Base-by-base conservation (phyloP, 2,113 vertebrate genomes). In the Semnornis frantzii region DNA sequence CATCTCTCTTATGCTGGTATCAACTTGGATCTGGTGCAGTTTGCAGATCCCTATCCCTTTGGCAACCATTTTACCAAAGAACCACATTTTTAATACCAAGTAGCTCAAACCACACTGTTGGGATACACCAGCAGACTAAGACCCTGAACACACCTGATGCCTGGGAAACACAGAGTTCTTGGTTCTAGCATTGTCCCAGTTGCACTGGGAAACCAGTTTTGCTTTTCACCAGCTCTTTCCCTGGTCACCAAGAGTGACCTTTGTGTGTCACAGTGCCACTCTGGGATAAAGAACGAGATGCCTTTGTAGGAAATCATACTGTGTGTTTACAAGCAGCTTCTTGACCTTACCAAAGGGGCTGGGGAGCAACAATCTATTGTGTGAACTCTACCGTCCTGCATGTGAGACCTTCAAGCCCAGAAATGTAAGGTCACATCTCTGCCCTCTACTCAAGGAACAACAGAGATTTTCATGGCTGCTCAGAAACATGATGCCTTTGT, bases 291-390 rank as follows among this genome's bases (percentile, higher is more conserved):
- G 87, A 85, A 85, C 0, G 3, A 91, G 87, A 80, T 74, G 79
- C 39, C 85, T 87, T 93, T 91, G 80, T 58, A 89, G 91, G 85
- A 96, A 82, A 91, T 74, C 48, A 31, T 74, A 46, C 74, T 80
- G 39, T 54, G 71, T 95, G 60, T 93, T 85, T 91, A 92, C 94
- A 92, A 92, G 89, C 81, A 96, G 85, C 85, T 95, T 91, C 79
- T 89, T 96, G 96, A 96, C 93, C 93, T 89, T 86, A 91, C 54
- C 76, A 85, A 85, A 82, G 55, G n/a, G 70, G 54, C 12, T 69
- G 44, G 23, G 62, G 30, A 92, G 27, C 69, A 65, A 76, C 37
- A 87, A 80, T 58, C 82, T 87, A 81, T 89, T 95, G 82, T 85
- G 50, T 1, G 1, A 76, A 87, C 85, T 80, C 72, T 74, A 37